Evolutionary conservation across 1,140 invertebrate species (phyloP).

Genomic region (Drosophila dunni): DNA sequence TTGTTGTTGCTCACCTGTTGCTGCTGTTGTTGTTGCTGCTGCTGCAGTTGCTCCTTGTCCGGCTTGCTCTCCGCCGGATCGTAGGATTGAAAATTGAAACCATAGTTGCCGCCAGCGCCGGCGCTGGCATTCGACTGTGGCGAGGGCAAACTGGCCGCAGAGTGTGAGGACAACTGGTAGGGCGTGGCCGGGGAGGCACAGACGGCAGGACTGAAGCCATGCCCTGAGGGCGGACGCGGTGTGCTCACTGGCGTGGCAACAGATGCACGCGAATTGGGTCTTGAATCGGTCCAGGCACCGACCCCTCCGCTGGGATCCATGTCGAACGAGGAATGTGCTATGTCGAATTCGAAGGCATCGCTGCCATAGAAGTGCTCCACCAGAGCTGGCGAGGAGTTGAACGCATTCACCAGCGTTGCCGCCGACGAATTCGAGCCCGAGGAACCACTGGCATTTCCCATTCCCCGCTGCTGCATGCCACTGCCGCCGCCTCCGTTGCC

Average conservation of each 20-base stretch:
- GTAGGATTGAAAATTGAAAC: constrained; percentile 73
- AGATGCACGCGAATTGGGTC: constrained; percentile 82
- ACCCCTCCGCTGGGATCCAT: constrained; percentile 78
- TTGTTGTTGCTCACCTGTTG: constrained; percentile 78
- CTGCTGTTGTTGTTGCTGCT: constrained; percentile 61
- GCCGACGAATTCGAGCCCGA: constrained; percentile 54
- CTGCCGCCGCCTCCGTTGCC: constrained; percentile 85
- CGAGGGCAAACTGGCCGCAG: constrained; percentile 80
- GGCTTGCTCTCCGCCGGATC: constrained; percentile 66
- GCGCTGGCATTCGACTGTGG: constrained; percentile 85
- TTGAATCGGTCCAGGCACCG: constrained; percentile 77
- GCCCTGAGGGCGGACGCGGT: constrained; percentile 79
- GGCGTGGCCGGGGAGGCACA: constrained; percentile 82
- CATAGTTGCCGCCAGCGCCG: constrained; percentile 64
- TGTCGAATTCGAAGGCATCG: constrained; percentile 81
- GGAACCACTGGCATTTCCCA: constrained; percentile 78
- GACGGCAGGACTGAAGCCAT: constrained; percentile 83
- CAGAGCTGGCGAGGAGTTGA: constrained; percentile 70
- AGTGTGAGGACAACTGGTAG: constrained; percentile 81
- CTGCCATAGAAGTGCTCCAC: constrained; percentile 69
- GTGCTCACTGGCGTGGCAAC: constrained; percentile 83
- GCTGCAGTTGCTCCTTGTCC: constrained; percentile 66
- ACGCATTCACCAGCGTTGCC: constrained; percentile 69
- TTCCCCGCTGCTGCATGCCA: constrained; percentile 65
- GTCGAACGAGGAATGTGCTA: constrained; percentile 82